phyloP scores from a whole-genome alignment of 2,888 invertebrate species.

The Caradrina kadenii region DNA sequence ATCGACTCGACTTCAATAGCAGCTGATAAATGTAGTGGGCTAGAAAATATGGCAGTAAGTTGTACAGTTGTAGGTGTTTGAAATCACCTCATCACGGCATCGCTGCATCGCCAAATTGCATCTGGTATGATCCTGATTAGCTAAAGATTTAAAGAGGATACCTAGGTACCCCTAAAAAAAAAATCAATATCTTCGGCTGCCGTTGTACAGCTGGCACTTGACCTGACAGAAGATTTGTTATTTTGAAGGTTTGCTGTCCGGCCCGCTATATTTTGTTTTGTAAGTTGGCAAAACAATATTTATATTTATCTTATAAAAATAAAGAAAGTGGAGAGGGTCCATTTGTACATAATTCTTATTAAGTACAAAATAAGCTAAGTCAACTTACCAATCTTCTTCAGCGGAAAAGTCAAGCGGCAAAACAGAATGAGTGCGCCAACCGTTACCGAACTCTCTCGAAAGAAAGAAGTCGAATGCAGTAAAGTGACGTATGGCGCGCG shows the following conservation, averaged over 20 bases:
- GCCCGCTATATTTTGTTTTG: no score
- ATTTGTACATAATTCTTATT: neutral
- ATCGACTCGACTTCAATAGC: slow-evolving; percentile 48
- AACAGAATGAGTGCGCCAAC: slow-evolving; percentile 49
- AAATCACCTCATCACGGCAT: slow-evolving; percentile 9
- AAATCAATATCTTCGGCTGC: no score
- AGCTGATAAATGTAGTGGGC: slow-evolving; percentile 22
- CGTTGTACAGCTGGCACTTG: neutral
- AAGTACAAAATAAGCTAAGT: neutral
- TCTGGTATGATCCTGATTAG: neutral
- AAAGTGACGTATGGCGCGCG: slow-evolving; percentile 17
- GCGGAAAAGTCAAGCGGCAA: slow-evolving; percentile 27
- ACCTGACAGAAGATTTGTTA: slow-evolving; percentile 19
- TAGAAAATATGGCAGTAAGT: slow-evolving; percentile 24
- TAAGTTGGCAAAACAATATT: no score
- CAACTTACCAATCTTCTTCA: slow-evolving; percentile 55
- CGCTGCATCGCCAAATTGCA: neutral
- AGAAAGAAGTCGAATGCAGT: slow-evolving; percentile 68
- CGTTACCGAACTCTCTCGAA: slow-evolving; percentile 71
- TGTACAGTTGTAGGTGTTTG: slow-evolving; percentile 3
- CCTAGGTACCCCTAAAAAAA: no score
- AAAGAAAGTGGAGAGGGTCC: no score
- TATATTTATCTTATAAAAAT: no score
- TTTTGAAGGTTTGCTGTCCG: neutral
- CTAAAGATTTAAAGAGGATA: neutral